Conservation (phyloP, 2,113 vertebrate genomes). For the Alethe castanea region DNA sequence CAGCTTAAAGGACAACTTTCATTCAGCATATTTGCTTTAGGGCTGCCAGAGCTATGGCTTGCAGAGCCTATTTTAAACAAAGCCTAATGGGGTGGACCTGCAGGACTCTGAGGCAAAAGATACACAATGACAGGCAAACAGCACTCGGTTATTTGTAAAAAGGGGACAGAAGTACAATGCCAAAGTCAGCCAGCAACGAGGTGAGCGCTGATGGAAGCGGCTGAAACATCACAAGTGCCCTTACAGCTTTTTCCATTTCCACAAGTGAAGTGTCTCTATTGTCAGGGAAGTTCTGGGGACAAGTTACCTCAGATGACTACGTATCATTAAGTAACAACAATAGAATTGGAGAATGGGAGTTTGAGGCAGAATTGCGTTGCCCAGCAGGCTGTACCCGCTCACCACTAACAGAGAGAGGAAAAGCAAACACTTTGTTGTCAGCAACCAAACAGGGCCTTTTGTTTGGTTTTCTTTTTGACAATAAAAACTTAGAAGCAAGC, state of each 20-base stretch:
- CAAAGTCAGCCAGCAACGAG: not conserved
- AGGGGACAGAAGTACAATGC: not conserved
- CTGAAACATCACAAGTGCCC: not conserved
- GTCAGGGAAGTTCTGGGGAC: not conserved
- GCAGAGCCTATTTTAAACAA: not conserved
- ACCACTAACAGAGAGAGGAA: not conserved
- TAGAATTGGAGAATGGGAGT: not conserved
- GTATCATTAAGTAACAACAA: not conserved
- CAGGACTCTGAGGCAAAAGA: not conserved
- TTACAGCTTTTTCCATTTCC: not conserved
- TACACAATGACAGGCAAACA: not conserved
- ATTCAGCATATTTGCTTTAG: slow-evolving; percentile 20
- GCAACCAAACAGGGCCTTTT: not conserved
- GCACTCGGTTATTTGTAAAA: not conserved
- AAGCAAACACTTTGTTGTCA: slow-evolving; percentile 7
- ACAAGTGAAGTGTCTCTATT: not conserved
- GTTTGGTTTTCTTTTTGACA: not conserved
- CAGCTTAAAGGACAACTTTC: slow-evolving; percentile 20
- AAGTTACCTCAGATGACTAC: not conserved
- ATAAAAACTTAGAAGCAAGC: not conserved
- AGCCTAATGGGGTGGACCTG: not conserved
- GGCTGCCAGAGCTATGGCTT: not conserved
- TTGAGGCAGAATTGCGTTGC: not conserved
- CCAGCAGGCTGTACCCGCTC: not conserved
- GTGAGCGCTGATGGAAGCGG: not conserved